Evolutionary conservation across 35 echinoderm and acorn worm species (phyloP), one percentile per base, ranked within the genome.

Genomic region (Antedon bifida): DNA sequence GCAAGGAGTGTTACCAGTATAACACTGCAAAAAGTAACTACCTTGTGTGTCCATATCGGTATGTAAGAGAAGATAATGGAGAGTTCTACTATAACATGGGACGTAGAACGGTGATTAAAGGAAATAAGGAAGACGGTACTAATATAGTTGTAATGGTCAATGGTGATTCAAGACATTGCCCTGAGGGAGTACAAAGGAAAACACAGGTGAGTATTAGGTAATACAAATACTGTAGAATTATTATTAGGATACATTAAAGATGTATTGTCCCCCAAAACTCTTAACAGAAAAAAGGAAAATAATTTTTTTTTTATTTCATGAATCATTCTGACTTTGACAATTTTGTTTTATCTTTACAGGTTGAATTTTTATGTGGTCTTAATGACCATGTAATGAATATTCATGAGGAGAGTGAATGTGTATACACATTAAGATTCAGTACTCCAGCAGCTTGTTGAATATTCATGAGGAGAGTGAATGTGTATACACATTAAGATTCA

Each of bases 281-380:
- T n/a, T n/a, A n/a, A n/a, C n/a, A n/a, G n/a, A n/a, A n/a, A n/a
- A n/a, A n/a, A n/a, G n/a, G n/a, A n/a, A n/a, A n/a, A n/a, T n/a
- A n/a, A n/a, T n/a, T n/a, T n/a, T n/a, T n/a, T 42, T 42, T 42
- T n/a, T n/a, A n/a, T n/a, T n/a, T n/a, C n/a, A n/a, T n/a, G n/a
- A n/a, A n/a, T n/a, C n/a, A n/a, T n/a, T n/a, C n/a, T n/a, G n/a
- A n/a, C n/a, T n/a, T n/a, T n/a, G n/a, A n/a, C n/a, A 42, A 42
- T 42, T 42, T 42, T 85, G 38, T 64, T 77, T 33, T 75, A 44
- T 46, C 32, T 79, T 45, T n/a, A 42, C 73, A 90, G 88, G 81
- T 90, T 82, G 75, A 91, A 42, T 91, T 86, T 46, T 13, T 80
- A 14, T 91, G 89, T 83, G 89, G 89, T 36, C 74, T 91, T 4